Evolutionary conservation across 2,888 invertebrate species (phyloP).

Genomic region (Strigamia maritima): DNA sequence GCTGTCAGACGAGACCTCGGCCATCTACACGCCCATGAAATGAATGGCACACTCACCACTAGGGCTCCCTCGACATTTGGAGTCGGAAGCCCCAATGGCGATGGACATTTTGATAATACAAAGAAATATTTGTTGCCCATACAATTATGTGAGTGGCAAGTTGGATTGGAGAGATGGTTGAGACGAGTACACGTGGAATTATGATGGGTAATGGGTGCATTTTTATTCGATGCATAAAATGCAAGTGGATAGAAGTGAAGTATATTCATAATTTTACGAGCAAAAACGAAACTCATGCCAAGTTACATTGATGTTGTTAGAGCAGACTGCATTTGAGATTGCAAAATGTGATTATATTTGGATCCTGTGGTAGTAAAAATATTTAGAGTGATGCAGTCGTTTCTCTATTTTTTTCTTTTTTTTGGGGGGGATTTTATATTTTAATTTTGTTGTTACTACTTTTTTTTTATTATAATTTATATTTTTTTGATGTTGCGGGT

Average conservation of each 20-base stretch:
- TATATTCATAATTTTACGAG: conserved; percentile 15
- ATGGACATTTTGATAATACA: conserved; percentile 15
- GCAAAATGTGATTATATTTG: conserved; percentile 6
- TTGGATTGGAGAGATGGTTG: background rate
- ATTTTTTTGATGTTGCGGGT: background rate
- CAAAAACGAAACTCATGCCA: conserved; percentile 1
- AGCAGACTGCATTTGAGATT: background rate
- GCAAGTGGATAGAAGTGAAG: conserved; percentile 5
- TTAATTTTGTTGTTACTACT: background rate
- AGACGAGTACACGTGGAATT: conserved; percentile 4
- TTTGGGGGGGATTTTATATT: background rate
- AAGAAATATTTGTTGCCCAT: conserved; percentile 15
- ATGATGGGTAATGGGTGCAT: background rate
- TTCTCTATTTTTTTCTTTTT: background rate
- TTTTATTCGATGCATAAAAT: conserved; percentile 8
- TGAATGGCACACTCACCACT: conserved; percentile 15
- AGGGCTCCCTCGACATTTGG: conserved; percentile 10
- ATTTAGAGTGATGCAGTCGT: background rate
- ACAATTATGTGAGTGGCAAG: conserved; percentile 15
- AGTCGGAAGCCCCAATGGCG: conserved; percentile 15
- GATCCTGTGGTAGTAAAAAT: background rate
- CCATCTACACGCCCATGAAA: conserved; percentile 10
- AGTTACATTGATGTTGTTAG: background rate
- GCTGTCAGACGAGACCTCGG: background rate
- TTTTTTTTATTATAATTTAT: background rate